Percentiles rank a stretch among this genome's conserved stretches.
Conservation (phyloP, 2,888 invertebrate species). For the Cephus spinipes region DNA sequence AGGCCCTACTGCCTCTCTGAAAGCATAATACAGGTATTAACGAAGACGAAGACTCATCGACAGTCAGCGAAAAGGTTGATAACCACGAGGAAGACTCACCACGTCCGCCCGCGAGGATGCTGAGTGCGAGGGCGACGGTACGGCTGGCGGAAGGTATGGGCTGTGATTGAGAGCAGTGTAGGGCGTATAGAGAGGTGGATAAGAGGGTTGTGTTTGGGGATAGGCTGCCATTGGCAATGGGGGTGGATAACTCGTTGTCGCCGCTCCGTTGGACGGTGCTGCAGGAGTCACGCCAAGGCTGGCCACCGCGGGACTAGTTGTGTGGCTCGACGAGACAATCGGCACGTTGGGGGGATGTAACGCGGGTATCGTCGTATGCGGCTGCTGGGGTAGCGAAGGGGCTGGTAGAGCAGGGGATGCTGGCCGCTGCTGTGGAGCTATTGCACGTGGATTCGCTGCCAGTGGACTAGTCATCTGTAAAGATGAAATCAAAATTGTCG, state of each 20-base stretch:
- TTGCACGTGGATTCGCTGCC: slow-evolving; percentile 66
- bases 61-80: neutral
- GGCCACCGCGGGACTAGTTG: slow-evolving; percentile 67
- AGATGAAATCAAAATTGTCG: neutral
- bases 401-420: slow-evolving; percentile 66
- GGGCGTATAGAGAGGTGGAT: slow-evolving; percentile 82
- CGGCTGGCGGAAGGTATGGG: slow-evolving; percentile 75
- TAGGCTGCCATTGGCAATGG: slow-evolving; percentile 64
- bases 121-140: slow-evolving; percentile 70
- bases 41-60: neutral
- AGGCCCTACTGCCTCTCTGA: slow-evolving; percentile 62
- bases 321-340: slow-evolving; percentile 66
- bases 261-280: slow-evolving; percentile 68
- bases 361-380: slow-evolving; percentile 60
- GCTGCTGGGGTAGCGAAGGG: slow-evolving; percentile 59
- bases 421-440: slow-evolving; percentile 71
- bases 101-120: slow-evolving; percentile 75
- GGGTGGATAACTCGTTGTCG: slow-evolving; percentile 58
- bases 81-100: slow-evolving; percentile 65
- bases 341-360: slow-evolving; percentile 66
- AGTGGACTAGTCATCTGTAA: slow-evolving; percentile 65
- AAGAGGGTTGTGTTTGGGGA: slow-evolving; percentile 67
- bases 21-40: slow-evolving; percentile 10
- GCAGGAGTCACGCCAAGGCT: slow-evolving; percentile 72
- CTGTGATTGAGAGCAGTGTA: slow-evolving; percentile 81